Percentiles rank a stretch among this genome's conserved stretches.
Evolutionary conservation across 2,113 vertebrate genomes (phyloP).

Genomic region (Origma solitaria): DNA sequence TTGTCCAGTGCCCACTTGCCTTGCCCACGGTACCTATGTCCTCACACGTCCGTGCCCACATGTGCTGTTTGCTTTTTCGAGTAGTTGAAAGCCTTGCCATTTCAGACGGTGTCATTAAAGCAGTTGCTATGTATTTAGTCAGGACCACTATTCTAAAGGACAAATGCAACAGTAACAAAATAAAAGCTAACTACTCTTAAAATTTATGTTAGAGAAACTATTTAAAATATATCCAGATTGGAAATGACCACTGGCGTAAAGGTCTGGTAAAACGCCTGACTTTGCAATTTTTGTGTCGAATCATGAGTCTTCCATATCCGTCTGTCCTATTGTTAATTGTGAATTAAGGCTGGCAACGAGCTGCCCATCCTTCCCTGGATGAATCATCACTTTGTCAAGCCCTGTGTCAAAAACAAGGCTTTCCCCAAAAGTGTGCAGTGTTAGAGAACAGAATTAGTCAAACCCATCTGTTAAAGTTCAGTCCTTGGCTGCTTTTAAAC

Average conservation of each 20-base stretch:
- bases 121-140: not conserved
- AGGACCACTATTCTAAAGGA: not conserved
- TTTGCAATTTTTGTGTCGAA: slow-evolving; percentile 1
- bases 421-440: not conserved
- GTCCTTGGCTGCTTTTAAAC: not conserved
- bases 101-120: not conserved
- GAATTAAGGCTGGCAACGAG: slow-evolving; percentile 24
- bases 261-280: not conserved
- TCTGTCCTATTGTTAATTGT: slow-evolving; percentile 16
- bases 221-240: not conserved
- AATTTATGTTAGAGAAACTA: not conserved
- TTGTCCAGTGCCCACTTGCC: rapidly evolving
- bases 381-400: slow-evolving; percentile 60
- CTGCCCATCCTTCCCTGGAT: slow-evolving; percentile 20
- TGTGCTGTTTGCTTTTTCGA: not conserved
- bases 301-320: slow-evolving; percentile 27
- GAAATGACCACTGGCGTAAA: not conserved
- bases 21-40: rapidly evolving
- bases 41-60: rapidly evolving
- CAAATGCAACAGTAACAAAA: not conserved
- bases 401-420: slow-evolving; percentile 20
- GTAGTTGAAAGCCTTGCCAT: not conserved
- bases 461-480: not conserved
- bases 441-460: not conserved
- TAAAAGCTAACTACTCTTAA: not conserved